Evolutionary conservation across 1,140 invertebrate genomes (phyloP), one percentile per base, ranked within the genome.

Genomic region (Brachionus rubens): DNA sequence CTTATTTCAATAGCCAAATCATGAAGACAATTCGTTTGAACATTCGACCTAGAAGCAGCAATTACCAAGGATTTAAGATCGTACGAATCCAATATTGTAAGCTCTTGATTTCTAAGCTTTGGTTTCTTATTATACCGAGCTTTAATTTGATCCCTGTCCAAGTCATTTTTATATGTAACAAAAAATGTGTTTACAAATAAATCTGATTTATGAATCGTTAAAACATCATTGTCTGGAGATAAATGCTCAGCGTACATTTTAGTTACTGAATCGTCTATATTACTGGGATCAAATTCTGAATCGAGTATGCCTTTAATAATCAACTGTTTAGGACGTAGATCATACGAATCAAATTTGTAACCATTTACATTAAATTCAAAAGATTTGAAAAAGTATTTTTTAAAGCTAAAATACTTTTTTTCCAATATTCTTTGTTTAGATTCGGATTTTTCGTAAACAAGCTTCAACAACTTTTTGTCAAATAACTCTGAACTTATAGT

Each of bases 161-260:
- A 65, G 12, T 43, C 59, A 28, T 43, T 19, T 43, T 43, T 65
- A 24, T 65, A 65, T 4, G 19, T 16, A 36, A 65, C 19, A 24
- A 19, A 26, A 28, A 43, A 65, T 43, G 59, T 65, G 14, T 65
- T 43, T 9, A 43, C 24, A 19, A 65, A 43, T 14, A 65, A 43
- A 65, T 65, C 2, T 3, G 59, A 65, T 43, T 65, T 65, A 30
- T 41, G n/a, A 43, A 65, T 65, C 43, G 3, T 10, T 3, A 28
- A 24, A 3, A 65, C 40, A 30, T 65, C 59, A 3, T 65, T 65
- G 4, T 65, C 41, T 21, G 59, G 59, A 2, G 59, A 41, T 43
- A 65, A 26, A 26, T 65, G 40, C n/a, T 65, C 59, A 24, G 59
- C 59, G 36, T 65, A 65, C 59, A 65, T 65, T 43, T 43, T 65